Conservation (phyloP, 2,113 vertebrate species). For the Alaudala cheleensis region DNA sequence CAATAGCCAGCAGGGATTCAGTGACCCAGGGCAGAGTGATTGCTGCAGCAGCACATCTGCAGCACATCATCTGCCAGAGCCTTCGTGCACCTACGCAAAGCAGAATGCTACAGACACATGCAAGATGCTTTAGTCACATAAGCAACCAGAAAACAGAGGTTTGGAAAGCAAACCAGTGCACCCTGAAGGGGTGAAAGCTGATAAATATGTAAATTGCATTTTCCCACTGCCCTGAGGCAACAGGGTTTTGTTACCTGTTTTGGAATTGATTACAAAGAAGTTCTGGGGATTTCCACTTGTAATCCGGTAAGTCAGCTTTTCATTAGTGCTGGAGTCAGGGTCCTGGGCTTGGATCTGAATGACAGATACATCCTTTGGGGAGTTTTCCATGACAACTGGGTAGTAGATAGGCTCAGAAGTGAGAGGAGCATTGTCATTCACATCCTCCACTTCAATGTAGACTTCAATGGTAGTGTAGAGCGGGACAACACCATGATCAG, state of each 20-base stretch:
- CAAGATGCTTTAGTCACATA: neutral
- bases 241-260: conserved; percentile 81
- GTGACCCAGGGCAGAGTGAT: neutral
- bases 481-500: conserved; percentile 90
- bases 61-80: neutral
- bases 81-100: accelerated
- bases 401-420: conserved; percentile 92
- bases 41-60: neutral
- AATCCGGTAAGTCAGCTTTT: conserved; percentile 86
- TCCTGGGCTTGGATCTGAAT: conserved; percentile 95
- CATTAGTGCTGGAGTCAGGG: conserved; percentile 83
- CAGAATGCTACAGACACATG: neutral
- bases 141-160: neutral
- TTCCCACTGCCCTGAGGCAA: neutral
- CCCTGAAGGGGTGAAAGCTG: neutral
- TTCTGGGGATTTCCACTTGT: conserved; percentile 97
- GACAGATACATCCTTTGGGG: conserved; percentile 90
- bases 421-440: conserved; percentile 96
- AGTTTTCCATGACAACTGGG: conserved; percentile 87
- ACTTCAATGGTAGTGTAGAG: conserved; percentile 90
- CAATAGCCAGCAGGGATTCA: neutral
- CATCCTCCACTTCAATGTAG: conserved; percentile 92
- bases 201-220: neutral
- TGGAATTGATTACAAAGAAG: conserved; percentile 91
- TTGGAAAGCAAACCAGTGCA: neutral